phyloP scores from a whole-genome alignment of 2,888 invertebrate species.

The Tinea trinotella region DNA sequence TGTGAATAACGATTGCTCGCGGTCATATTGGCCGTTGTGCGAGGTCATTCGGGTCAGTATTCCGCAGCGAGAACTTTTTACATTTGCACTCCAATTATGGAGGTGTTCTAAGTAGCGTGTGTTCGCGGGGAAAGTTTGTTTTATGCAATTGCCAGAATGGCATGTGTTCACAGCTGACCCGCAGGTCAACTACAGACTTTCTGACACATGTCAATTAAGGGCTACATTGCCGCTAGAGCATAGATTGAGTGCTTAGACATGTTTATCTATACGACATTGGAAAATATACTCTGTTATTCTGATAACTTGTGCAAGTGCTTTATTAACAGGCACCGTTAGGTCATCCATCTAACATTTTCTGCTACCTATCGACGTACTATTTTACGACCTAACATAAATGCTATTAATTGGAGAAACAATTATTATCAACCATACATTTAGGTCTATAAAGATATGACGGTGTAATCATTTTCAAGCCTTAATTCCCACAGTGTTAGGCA shows the following conservation, averaged over 20 bases:
- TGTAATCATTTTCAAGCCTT: too few relatives aligned
- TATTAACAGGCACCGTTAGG: background rate
- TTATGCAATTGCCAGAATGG: slow-evolving; percentile 41
- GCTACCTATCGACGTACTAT: too few relatives aligned
- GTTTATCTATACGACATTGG: slow-evolving; percentile 37
- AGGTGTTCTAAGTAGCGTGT: slow-evolving; percentile 19
- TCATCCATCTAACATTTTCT: too few relatives aligned
- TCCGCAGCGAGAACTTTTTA: slow-evolving; percentile 14
- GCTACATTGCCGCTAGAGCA: slow-evolving; percentile 43
- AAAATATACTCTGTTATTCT: background rate
- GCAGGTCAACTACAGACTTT: slow-evolving; percentile 60
- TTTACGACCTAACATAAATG: too few relatives aligned
- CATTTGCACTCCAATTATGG: slow-evolving; percentile 6
- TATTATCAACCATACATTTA: too few relatives aligned
- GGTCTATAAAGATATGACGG: too few relatives aligned
- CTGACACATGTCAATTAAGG: slow-evolving; percentile 71
- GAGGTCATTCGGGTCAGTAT: slow-evolving; percentile 13
- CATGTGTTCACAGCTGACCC: slow-evolving; percentile 64
- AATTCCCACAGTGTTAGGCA: too few relatives aligned
- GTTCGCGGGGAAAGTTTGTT: slow-evolving; percentile 46
- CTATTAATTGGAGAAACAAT: too few relatives aligned
- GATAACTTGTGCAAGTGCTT: background rate
- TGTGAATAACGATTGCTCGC: slow-evolving; percentile 15
- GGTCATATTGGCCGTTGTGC: slow-evolving; percentile 12
- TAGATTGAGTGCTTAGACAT: slow-evolving; percentile 64